These are phyloP conservation scores for Dysdera silvatica DNA, from an alignment of 1,140 invertebrate genomes.

Conservation along the genomic window DNA sequence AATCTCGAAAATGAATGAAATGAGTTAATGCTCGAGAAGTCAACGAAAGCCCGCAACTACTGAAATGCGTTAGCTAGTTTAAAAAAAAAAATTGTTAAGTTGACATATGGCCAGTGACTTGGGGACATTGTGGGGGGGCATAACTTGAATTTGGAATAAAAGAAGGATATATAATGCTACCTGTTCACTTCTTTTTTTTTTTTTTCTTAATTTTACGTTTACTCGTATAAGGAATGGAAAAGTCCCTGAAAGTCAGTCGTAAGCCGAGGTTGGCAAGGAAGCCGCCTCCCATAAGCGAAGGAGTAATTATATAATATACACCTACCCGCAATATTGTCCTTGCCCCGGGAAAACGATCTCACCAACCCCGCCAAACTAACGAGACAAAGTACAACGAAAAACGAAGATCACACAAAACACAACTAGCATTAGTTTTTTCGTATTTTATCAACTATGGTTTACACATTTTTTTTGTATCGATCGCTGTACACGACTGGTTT, in stretches of 20 bases:
- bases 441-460: conserved; percentile 12
- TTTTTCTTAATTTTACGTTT: too few relatives aligned
- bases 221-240: conserved; percentile 2
- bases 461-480: conserved; percentile 3
- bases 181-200: too few relatives aligned
- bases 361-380: not conserved
- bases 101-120: too few relatives aligned
- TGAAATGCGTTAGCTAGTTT: too few relatives aligned
- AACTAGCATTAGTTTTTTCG: conserved; percentile 10
- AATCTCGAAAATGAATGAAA: too few relatives aligned
- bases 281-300: not conserved
- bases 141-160: too few relatives aligned
- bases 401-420: conserved; percentile 27
- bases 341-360: not conserved
- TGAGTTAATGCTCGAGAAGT: too few relatives aligned
- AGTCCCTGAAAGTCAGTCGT: conserved; percentile 12
- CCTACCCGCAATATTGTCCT: conserved; percentile 27
- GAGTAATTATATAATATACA: conserved; percentile 28
- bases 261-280: not conserved
- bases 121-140: too few relatives aligned
- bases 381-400: conserved; percentile 21
- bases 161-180: too few relatives aligned
- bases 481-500: conserved; percentile 20
- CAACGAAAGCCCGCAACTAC: too few relatives aligned
- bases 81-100: too few relatives aligned